Percentiles rank a stretch among this genome's conserved stretches.
These are phyloP conservation scores for Xiphorhynchus elegans DNA, from an alignment of 2,113 vertebrate species.

Conservation along the genomic window DNA sequence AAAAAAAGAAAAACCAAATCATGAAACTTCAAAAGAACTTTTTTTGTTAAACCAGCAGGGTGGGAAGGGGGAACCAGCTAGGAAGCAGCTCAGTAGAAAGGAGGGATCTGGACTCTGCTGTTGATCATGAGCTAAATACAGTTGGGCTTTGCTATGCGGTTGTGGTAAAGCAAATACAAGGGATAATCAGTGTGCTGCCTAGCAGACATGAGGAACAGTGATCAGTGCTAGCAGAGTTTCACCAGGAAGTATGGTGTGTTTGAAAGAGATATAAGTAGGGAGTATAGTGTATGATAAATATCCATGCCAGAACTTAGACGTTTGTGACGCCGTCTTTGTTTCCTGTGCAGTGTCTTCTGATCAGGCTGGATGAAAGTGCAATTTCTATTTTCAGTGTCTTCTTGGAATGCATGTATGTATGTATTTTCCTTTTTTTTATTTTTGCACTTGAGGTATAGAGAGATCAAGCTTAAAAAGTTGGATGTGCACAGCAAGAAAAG, in stretches of 20 bases:
- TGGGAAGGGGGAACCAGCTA: neutral
- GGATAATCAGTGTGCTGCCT: neutral
- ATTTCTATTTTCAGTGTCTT: neutral
- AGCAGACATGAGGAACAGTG: neutral
- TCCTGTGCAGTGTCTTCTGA: neutral
- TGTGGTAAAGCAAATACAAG: neutral
- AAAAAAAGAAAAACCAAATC: accelerated
- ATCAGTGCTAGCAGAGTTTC: neutral
- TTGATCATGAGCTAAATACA: neutral
- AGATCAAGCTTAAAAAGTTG: neutral
- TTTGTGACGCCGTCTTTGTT: neutral
- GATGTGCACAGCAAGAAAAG: neutral
- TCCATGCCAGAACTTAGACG: neutral
- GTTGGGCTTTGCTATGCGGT: neutral
- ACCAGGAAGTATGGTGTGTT: neutral
- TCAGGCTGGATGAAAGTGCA: neutral
- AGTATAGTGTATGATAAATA: neutral
- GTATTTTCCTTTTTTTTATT: neutral
- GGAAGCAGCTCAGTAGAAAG: neutral
- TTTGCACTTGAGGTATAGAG: neutral
- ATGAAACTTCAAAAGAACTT: neutral
- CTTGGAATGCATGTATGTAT: neutral
- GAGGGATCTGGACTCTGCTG: neutral
- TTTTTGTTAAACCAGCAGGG: neutral
- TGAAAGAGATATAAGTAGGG: neutral